Percentiles rank a stretch among this genome's conserved stretches.
These are phyloP conservation scores for Macroramphosus scolopax DNA, from an alignment of 2,797 vertebrate species.

Conservation along the genomic window DNA sequence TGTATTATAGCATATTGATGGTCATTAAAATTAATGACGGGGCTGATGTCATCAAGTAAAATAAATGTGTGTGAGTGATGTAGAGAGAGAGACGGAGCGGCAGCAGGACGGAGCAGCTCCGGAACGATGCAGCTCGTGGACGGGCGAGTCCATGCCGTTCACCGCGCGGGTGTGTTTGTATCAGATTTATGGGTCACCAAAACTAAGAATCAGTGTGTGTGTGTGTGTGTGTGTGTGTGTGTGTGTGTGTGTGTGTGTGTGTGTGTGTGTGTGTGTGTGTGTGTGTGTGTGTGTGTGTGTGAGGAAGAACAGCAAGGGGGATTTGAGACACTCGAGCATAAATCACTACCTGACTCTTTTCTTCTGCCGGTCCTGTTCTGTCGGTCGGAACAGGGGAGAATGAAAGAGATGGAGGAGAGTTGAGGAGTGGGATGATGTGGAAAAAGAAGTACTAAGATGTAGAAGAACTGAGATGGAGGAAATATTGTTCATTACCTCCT, in stretches of 20 bases:
- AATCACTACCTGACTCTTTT: constrained; percentile 46
- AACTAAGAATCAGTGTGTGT: too few relatives aligned
- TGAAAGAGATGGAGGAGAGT: too few relatives aligned
- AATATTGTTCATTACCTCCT: too few relatives aligned
- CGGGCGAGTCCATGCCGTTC: constrained; percentile 15
- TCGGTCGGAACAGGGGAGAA: too few relatives aligned
- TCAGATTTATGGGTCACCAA: constrained; percentile 37
- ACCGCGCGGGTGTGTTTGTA: constrained; percentile 8
- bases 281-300: too few relatives aligned
- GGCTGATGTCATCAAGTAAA: constrained; percentile 67
- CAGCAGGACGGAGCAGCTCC: background rate
- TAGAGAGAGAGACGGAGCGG: constrained; percentile 1
- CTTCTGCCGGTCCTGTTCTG: too few relatives aligned
- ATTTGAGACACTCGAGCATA: constrained; percentile 45
- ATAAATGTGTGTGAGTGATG: constrained; percentile 7
- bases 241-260: constrained; percentile 1
- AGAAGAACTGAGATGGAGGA: too few relatives aligned
- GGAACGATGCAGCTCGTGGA: constrained; percentile 1
- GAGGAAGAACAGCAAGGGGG: constrained; percentile 18
- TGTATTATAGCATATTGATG: constrained; percentile 61
- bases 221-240: constrained; percentile 5
- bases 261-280: constrained; percentile 6
- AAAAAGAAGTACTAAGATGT: too few relatives aligned
- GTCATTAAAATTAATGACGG: constrained; percentile 79
- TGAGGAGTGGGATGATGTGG: too few relatives aligned